These are phyloP conservation scores for Theretra japonica DNA, from an alignment of 2,888 invertebrate species.

Conservation along the genomic window DNA sequence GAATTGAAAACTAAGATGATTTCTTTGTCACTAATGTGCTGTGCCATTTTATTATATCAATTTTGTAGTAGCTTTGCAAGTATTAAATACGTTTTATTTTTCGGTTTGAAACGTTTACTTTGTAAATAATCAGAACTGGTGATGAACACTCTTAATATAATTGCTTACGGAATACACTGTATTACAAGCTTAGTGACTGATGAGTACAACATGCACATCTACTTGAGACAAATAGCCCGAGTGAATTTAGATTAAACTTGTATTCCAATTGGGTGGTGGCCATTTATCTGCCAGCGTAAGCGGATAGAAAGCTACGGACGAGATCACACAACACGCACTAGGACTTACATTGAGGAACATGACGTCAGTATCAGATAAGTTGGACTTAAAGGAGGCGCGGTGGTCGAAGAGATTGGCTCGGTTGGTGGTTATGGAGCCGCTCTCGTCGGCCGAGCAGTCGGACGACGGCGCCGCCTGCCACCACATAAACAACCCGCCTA, in stretches of 20 bases:
- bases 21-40: background rate
- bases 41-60: background rate
- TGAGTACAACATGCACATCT: conserved; percentile 43
- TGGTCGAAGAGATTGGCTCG: conserved; percentile 89
- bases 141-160: background rate
- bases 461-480: conserved; percentile 87
- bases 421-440: conserved; percentile 92
- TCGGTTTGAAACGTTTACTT: too few species aligned
- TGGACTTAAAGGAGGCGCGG: conserved; percentile 93
- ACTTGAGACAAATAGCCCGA: conserved; percentile 47
- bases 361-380: conserved; percentile 97
- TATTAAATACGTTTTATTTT: too few species aligned
- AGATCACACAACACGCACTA: conserved; percentile 60
- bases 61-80: background rate
- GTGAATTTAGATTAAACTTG: conserved; percentile 32
- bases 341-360: conserved; percentile 94
- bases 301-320: conserved; percentile 48
- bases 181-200: conserved; percentile 16
- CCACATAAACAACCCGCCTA: conserved; percentile 58
- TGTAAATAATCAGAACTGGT: too few species aligned
- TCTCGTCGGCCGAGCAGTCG: conserved; percentile 86
- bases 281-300: conserved; percentile 51
- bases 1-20: background rate
- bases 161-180: conserved; percentile 4
- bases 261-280: conserved; percentile 38